Evolutionary conservation across 2,888 invertebrate species (phyloP), one percentile per base, ranked within the genome.

Genomic region (Sphaeridia pumilis): DNA sequence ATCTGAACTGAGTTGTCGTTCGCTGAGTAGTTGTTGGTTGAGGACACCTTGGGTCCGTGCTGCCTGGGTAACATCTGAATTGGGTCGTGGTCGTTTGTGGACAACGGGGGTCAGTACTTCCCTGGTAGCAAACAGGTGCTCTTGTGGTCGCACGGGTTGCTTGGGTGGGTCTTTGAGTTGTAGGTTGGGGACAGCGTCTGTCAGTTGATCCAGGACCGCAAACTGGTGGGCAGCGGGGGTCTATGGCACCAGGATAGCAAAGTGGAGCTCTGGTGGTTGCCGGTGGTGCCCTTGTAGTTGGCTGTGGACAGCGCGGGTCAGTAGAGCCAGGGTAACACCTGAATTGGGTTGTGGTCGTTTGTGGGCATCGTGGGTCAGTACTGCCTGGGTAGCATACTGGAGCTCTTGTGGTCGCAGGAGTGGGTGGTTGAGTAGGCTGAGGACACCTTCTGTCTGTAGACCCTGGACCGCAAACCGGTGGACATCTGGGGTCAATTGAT

Each of bases 341-440:
- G 71, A 25, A 72, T 70, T 63, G 60, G 14, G 63, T 58, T 20
- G 66, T 64, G 12, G n/a, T 49, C 58, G 61, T 1, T 65, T 66
- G 26, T 1, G 70, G 69, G 36, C 70, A 69, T 0, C 67, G 61
- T 0, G 69, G 66, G 47, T 70, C 69, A 0, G 55, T 65, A 7
- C 60, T 64, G 22, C 66, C 67, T 38, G 67, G 50, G 14, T 47
- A 49, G 26, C 58, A 58, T 36, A 28, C 52, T 35, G 55, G 57
- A 4, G n/a, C 56, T 55, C 14, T 22, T 2, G 42, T 24, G 35
- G 42, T 28, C 20, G 34, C 20, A 17, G 44, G 36, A n/a, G 28
- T 4, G 12, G 54, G 54, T 22, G 50, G 17, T 25, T 35, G 27
- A n/a, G 53, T 53, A 10, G 31, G 31, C 31, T 31, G 31, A 49